phyloP scores from a whole-genome alignment of 2,888 invertebrate genomes.

The Miltochrista miniata region DNA sequence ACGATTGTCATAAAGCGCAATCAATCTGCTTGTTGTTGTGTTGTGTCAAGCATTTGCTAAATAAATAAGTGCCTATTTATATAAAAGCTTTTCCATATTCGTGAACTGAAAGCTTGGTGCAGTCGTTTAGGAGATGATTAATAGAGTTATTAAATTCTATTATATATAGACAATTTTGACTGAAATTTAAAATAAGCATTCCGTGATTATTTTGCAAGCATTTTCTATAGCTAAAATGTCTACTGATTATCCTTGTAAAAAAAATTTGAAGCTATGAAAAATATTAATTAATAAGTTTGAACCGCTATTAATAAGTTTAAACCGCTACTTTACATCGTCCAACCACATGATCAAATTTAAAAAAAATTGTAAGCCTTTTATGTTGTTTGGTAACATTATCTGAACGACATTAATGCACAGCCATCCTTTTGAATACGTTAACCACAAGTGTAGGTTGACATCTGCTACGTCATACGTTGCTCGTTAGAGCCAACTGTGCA shows the following conservation, averaged over 20 bases:
- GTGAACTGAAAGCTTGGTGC: not conserved
- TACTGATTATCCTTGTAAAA: too few relatives aligned
- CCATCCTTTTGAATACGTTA: not conserved
- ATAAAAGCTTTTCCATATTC: not conserved
- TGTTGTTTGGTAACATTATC: not conserved
- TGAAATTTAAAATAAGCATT: too few relatives aligned
- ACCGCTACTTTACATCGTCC: too few relatives aligned
- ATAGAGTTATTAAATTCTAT: not conserved
- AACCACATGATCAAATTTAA: too few relatives aligned
- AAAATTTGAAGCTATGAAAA: too few relatives aligned
- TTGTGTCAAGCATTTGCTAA: slow-evolving; percentile 13
- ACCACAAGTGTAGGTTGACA: slow-evolving; percentile 39
- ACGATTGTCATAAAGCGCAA: slow-evolving; percentile 12
- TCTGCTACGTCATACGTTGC: slow-evolving; percentile 51
- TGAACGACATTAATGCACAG: not conserved
- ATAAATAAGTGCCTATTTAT: slow-evolving; percentile 4
- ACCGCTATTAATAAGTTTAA: too few relatives aligned
- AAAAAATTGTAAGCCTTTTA: not conserved
- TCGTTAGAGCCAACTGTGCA: slow-evolving; percentile 54
- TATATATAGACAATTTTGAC: too few relatives aligned
- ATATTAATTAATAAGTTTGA: too few relatives aligned
- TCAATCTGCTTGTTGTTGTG: not conserved
- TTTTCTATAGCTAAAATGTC: too few relatives aligned
- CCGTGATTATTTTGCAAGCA: too few relatives aligned
- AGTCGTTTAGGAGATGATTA: not conserved